phyloP scores from a whole-genome alignment of 2,113 vertebrate species.

The Prunella himalayana region DNA sequence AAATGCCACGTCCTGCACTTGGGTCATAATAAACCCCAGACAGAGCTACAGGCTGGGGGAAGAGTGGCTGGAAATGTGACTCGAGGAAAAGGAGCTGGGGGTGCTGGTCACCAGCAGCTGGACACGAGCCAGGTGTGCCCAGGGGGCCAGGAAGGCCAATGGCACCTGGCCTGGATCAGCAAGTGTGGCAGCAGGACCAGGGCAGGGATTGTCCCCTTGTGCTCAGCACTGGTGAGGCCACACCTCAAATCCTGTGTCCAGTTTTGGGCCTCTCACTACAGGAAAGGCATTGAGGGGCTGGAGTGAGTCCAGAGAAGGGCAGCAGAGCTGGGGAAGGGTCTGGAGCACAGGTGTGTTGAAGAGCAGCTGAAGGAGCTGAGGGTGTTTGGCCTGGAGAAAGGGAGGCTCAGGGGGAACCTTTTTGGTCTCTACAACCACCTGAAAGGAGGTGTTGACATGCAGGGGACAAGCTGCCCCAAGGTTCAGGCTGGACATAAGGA shows the following conservation, averaged over 20 bases:
- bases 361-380: not conserved
- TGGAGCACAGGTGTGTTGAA: not conserved
- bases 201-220: not conserved
- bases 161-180: not conserved
- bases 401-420: rapidly evolving
- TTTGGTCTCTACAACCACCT: not conserved
- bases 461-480: not conserved
- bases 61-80: not conserved
- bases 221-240: rapidly evolving
- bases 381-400: not conserved
- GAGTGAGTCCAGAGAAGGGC: not conserved
- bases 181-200: not conserved
- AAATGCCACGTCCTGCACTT: not conserved
- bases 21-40: too few species aligned
- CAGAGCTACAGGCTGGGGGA: too few species aligned
- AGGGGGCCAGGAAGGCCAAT: not conserved
- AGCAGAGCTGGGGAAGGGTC: rapidly evolving
- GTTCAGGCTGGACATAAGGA: not conserved
- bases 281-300: not conserved
- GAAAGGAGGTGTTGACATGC: not conserved
- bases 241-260: not conserved
- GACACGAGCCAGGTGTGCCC: not conserved
- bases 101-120: not conserved
- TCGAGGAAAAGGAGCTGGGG: rapidly evolving
- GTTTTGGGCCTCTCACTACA: not conserved